Evolutionary conservation across 2,797 vertebrate species (phyloP), one percentile per base, ranked within the genome.

Genomic region (Synanceia verrucosa): DNA sequence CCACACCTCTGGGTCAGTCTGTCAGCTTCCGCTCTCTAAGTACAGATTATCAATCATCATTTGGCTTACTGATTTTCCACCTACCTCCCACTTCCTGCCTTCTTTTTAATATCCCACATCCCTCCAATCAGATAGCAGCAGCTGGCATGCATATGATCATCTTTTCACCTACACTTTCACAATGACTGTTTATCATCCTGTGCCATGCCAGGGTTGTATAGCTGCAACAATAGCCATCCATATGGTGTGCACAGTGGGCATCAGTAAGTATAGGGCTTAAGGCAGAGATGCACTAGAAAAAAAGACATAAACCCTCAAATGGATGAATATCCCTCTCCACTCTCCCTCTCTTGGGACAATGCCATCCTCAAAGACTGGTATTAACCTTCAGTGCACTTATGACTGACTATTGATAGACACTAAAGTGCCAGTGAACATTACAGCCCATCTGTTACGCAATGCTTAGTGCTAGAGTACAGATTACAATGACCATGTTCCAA

Each of bases 371-470:
- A 82, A 88, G 75, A 82, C 77, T 69, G 69, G 80, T 76, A 81
- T 90, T 91, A 88, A 89, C 86, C 88, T 88, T 87, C 84, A 79
- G 71, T 76, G 85, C 86, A 83, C 86, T 84, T 83, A 70, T 70
- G 72, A 86, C 73, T 72, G 83, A 81, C 87, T 84, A 83, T 69
- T 84, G 90, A 86, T 82, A 77, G 81, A 44, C 65, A 46, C 76
- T 73, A 64, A 84, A 83, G 82, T 83, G 83, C 82, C 86, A 79
- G 83, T 72, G 79, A 85, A 87, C 81, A 81, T 89, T 88, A 83
- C 52, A 76, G 84, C 67, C 90, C 89, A 91, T 91, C 90, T 92
- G 89, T 84, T 88, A 88, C 5, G 46, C 81, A 71, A 83, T 74
- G 51, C 79, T 79, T 75, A 79, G 69, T 67, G 66, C 71, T 55